phyloP scores from a whole-genome alignment of 2,113 vertebrate genomes.

The Gila orcuttii region DNA sequence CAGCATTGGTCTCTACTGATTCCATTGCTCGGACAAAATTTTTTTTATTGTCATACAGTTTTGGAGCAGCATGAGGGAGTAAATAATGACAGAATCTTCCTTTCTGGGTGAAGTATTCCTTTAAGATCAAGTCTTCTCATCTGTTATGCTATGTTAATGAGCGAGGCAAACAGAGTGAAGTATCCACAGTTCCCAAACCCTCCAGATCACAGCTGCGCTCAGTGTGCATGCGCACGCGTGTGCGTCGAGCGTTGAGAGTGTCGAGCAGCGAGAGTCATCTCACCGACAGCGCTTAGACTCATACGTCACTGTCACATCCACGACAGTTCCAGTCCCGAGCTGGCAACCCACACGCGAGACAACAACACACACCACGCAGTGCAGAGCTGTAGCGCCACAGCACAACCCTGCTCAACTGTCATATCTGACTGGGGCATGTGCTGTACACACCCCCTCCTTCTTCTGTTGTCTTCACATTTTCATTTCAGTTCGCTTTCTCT shows the following conservation, averaged over 20 bases:
- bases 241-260: slow-evolving; percentile 8
- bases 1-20: no score
- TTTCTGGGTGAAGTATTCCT: slow-evolving; percentile 13
- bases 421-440: slow-evolving; percentile 54
- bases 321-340: slow-evolving; percentile 53
- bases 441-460: slow-evolving; percentile 47
- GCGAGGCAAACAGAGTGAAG: slow-evolving; percentile 38
- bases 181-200: slow-evolving; percentile 41
- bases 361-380: slow-evolving; percentile 52
- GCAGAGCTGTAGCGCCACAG: slow-evolving; percentile 62
- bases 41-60: not conserved
- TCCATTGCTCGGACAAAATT: no score
- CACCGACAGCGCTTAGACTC: slow-evolving; percentile 43
- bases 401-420: slow-evolving; percentile 66
- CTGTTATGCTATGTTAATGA: slow-evolving; percentile 47
- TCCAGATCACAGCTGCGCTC: slow-evolving; percentile 29
- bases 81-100: slow-evolving; percentile 18
- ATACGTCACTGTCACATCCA: slow-evolving; percentile 59
- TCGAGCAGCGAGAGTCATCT: slow-evolving; percentile 36
- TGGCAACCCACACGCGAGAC: slow-evolving; percentile 51
- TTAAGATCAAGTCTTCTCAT: slow-evolving; percentile 34
- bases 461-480: slow-evolving; percentile 44
- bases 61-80: not conserved
- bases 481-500: slow-evolving; percentile 56
- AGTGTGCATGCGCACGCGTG: slow-evolving; percentile 20